Evolutionary conservation across 1,140 invertebrate genomes (phyloP).

Genomic region (Ceratosolen fusciceps): DNA sequence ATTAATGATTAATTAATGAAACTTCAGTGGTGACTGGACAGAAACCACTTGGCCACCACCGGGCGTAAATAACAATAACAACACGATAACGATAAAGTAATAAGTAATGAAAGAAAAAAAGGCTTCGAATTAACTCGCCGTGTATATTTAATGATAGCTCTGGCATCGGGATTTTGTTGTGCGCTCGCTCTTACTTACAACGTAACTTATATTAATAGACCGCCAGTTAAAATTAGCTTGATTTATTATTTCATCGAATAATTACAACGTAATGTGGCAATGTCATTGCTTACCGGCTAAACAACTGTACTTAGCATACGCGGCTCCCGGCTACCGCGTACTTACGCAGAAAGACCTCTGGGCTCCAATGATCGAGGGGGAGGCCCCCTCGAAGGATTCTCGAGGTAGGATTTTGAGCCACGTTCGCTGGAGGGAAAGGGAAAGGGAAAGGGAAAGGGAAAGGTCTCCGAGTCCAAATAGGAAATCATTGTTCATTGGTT

Average conservation of each 20-base stretch:
- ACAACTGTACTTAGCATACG: background rate
- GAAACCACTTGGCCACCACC: background rate
- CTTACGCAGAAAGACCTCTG: too few relatives aligned
- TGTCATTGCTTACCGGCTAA: background rate
- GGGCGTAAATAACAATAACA: too few relatives aligned
- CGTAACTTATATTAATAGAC: background rate
- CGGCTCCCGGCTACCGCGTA: too few relatives aligned
- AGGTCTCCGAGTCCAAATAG: too few relatives aligned
- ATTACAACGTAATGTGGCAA: background rate
- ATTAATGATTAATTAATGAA: conserved; percentile 8
- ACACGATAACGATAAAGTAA: too few relatives aligned
- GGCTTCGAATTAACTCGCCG: background rate
- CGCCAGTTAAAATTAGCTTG: background rate
- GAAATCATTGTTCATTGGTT: too few relatives aligned
- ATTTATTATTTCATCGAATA: background rate
- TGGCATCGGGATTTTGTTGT: background rate
- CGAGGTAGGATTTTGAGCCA: too few relatives aligned
- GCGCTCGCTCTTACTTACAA: background rate
- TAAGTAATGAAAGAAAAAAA: too few relatives aligned
- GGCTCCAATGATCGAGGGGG: too few relatives aligned
- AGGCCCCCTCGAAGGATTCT: too few relatives aligned
- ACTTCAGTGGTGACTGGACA: background rate
- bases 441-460: too few relatives aligned
- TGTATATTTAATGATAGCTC: background rate
- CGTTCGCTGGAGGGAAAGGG: too few relatives aligned